Evolutionary conservation across 2,888 invertebrate species (phyloP), one percentile per base, ranked within the genome.

Genomic region (Prosapia bicincta): DNA sequence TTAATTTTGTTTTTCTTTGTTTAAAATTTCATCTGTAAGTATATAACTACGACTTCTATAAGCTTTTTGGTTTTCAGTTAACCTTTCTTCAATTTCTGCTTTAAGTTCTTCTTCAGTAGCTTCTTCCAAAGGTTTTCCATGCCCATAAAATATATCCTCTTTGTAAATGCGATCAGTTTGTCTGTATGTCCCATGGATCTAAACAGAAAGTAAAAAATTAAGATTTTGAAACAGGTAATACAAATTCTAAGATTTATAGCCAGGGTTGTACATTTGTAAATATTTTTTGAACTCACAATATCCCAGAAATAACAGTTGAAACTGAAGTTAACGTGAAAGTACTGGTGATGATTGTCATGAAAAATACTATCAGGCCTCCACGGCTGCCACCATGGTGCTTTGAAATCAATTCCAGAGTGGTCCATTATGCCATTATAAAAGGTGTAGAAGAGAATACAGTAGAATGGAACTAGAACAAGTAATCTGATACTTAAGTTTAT

Each of bases 331-430:
- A 91, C 90, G 82, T 93, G 92, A 85, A 91, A 92, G 84, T 92
- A 92, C 85, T 92, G 91, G 81, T 93, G 93, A 80, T 93, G 93
- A 81, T 92, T 89, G 82, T 93, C 93, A 80, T 93, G 93, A 85
- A 92, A 93, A 78, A 90, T 90, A 0, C 90, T 90, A 79, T 91
- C 90, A 0, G 92, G 92, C 83, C 92, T 91, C 91, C 91, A 91
- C 0, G 92, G 92, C 84, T 92, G 92, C 91, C 91, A 92, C 92
- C 92, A 92, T 70, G 87, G 86, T 0, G 90, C 85, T 83, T 91
- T 91, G 85, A 93, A 91, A 84, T 90, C 89, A 79, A 93, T 88
- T 25, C 93, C 93, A 0, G 92, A 92, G 84, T 93, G 93, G 83
- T 92, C 91, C 78, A 93, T 88, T 82, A 93, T 91, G 2, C 92